Percentiles rank a stretch among this genome's conserved stretches.
phyloP scores from a whole-genome alignment of 2,888 invertebrate genomes.

The Limnephilus auricula region DNA sequence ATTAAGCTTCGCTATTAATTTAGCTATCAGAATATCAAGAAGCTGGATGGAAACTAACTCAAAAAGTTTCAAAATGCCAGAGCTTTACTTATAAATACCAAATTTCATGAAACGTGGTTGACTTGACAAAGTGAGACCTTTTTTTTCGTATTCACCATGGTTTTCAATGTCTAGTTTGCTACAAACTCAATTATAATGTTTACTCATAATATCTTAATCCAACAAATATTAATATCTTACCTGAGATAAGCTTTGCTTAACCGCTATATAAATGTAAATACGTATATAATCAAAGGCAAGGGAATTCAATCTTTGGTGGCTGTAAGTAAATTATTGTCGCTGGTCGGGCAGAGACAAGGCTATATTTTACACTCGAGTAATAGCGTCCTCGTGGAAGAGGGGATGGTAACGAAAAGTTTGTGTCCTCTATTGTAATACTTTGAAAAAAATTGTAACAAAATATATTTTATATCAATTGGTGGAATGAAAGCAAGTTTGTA shows the following conservation, averaged over 20 bases:
- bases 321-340: constrained; percentile 27
- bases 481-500: too few species aligned
- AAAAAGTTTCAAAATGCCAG: too few species aligned
- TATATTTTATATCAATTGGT: too few species aligned
- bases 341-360: constrained; percentile 37
- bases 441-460: neutral
- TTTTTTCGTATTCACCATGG: too few species aligned
- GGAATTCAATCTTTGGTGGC: constrained; percentile 27
- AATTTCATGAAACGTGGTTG: too few species aligned
- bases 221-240: neutral
- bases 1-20: too few species aligned
- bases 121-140: too few species aligned
- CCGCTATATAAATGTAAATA: neutral
- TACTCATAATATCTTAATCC: neutral
- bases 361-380: constrained; percentile 37
- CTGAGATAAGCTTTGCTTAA: neutral
- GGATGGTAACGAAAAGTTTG: constrained; percentile 11
- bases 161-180: too few species aligned
- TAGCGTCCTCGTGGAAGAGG: neutral
- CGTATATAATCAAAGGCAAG: constrained; percentile 28
- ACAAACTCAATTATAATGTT: neutral
- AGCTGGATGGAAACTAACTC: too few species aligned
- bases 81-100: too few species aligned
- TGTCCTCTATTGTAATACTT: neutral
- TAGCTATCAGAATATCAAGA: too few species aligned